Evolutionary conservation across 2,888 invertebrate species (phyloP), one percentile per base, ranked within the genome.

Genomic region (Heliconius sara): DNA sequence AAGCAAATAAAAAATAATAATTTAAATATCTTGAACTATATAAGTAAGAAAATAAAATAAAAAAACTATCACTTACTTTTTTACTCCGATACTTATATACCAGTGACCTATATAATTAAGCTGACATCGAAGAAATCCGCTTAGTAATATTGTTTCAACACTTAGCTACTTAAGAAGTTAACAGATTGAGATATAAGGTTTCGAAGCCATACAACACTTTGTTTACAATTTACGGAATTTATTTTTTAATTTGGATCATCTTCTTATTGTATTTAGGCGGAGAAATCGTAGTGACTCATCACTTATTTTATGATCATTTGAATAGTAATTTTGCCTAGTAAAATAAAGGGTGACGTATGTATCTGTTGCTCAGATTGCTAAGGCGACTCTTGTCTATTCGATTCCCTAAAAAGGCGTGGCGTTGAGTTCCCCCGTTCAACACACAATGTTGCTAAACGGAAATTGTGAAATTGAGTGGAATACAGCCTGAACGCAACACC

Each of bases 161-260:
- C 78, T 79, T 76, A 76, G 68, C 63, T 34, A 75, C 79, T 80
- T 80, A 80, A 78, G 80, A 76, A 78, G 47, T 78, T 75, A 78
- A 71, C 78, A 76, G 75, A 75, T 80, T 76, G 63, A 63, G 27
- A 25, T 73, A 60, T 80, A 80, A 76, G 80, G 80, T 76, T 80
- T 80, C 80, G 73, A 76, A 79, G 34, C 79, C 72, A 39, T 80
- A 72, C 19, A 65, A 75, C 2, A 16, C 16, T 73, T 60, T 73
- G 60, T 73, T n/a, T 60, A 43, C 70, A 70, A 70, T 70, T 70
- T 70, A 39, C 34, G 6, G 60, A 57, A 73, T 30, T 68, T 68
- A 34, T 39, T 68, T 68, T 39, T 34, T 66, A 66, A 22, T 25
- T 72, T 30, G 19, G 4, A 3, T n/a, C 60, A n/a, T n/a, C 57